These are phyloP conservation scores for Sternotherus odoratus DNA, from an alignment of 2,797 vertebrate genomes.

Conservation along the genomic window DNA sequence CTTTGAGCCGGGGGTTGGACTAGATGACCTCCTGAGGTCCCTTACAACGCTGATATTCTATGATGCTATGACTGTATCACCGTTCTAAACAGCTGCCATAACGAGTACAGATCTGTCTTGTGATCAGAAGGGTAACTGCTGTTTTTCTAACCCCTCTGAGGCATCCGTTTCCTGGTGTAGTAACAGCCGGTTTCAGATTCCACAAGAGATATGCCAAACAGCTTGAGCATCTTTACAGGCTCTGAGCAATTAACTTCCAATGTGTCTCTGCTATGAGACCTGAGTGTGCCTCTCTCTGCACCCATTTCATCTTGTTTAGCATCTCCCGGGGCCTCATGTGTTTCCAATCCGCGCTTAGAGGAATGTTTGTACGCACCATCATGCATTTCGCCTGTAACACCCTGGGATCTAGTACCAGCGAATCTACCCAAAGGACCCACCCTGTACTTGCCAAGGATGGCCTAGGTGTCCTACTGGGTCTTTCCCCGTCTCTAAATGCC, in stretches of 20 bases:
- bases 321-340: background rate
- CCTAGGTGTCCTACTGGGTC: background rate
- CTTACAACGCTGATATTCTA: too few relatives aligned
- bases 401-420: background rate
- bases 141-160: background rate
- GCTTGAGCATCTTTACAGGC: background rate
- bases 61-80: background rate
- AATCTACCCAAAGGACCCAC: background rate
- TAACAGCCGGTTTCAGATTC: background rate
- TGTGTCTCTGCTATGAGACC: background rate
- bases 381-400: background rate
- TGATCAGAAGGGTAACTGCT: background rate
- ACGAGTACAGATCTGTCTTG: background rate
- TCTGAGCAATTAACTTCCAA: background rate
- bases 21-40: too few relatives aligned
- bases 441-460: background rate
- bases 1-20: too few relatives aligned
- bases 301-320: background rate
- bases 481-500: background rate
- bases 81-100: background rate
- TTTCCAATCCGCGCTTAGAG: background rate
- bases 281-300: background rate
- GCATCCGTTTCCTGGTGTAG: background rate
- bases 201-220: background rate
- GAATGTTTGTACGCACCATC: background rate